Conservation (phyloP, 2,888 invertebrate genomes). For the Ornithoptera priamus region DNA sequence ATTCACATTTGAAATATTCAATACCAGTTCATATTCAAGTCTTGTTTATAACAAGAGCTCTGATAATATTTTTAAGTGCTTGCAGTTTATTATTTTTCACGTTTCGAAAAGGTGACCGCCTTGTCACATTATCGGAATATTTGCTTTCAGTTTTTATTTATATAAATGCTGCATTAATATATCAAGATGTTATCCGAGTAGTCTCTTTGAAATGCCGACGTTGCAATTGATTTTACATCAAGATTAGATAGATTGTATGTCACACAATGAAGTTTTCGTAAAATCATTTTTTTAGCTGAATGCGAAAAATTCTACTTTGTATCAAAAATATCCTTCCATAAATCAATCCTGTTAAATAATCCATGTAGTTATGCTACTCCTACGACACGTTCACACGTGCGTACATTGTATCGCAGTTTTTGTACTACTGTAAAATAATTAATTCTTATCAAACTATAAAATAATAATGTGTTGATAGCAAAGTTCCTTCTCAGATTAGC, state of each 20-base stretch:
- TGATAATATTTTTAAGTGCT: neutral
- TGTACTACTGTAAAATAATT: neutral
- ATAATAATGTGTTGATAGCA: neutral
- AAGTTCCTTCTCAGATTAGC: neutral
- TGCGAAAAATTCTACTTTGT: neutral
- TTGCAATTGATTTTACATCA: neutral
- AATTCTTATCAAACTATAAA: neutral
- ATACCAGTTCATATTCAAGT: neutral
- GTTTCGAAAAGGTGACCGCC: neutral
- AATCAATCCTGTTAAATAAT: neutral
- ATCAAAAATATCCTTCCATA: neutral
- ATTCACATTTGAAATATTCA: constrained; percentile 2
- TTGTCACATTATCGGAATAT: neutral
- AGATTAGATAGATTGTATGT: neutral
- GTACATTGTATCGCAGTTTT: neutral
- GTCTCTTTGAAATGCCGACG: neutral
- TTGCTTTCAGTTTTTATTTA: neutral
- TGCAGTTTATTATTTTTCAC: neutral
- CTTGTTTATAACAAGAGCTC: neutral
- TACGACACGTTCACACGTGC: neutral
- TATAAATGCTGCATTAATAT: neutral
- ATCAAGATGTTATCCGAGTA: neutral
- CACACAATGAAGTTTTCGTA: neutral
- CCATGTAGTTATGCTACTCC: neutral
- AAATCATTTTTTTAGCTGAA: neutral